Conservation (phyloP, 2,888 invertebrate species). For the Callimorpha dominula region DNA sequence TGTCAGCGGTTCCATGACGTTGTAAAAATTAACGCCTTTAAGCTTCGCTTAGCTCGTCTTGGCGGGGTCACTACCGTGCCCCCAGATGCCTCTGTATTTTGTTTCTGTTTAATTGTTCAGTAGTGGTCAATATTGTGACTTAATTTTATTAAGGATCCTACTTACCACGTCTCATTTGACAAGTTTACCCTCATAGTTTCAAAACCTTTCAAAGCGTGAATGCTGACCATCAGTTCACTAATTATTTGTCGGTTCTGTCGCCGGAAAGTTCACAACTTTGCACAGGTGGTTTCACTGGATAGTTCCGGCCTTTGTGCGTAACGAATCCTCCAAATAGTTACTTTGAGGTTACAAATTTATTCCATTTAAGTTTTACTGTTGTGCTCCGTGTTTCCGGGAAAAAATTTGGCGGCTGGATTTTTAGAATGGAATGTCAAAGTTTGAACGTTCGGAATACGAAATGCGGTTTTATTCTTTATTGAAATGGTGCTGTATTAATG, state of each 20-base stretch:
- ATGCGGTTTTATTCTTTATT: conserved; percentile 28
- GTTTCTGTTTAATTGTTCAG: background rate
- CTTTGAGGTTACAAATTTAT: conserved; percentile 44
- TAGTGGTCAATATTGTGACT: background rate
- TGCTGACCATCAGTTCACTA: conserved; percentile 40
- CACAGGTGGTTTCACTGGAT: conserved; percentile 41
- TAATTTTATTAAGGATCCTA: background rate
- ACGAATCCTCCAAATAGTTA: conserved; percentile 48
- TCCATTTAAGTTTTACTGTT: conserved; percentile 49
- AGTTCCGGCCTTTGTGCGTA: conserved; percentile 44
- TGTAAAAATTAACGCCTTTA: too few relatives aligned
- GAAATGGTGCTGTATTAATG: conserved; percentile 2
- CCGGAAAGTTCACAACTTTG: conserved; percentile 44
- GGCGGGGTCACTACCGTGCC: too few relatives aligned
- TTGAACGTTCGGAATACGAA: conserved; percentile 30
- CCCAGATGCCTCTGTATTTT: too few relatives aligned
- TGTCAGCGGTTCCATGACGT: too few relatives aligned
- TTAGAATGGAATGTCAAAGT: conserved; percentile 39
- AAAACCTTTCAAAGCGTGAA: conserved; percentile 44
- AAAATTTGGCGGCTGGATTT: conserved; percentile 35
- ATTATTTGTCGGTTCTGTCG: conserved; percentile 38
- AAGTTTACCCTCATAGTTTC: conserved; percentile 39
- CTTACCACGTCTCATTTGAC: conserved; percentile 19
- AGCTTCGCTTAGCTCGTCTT: too few relatives aligned
- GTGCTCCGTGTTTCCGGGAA: conserved; percentile 25